Evolutionary conservation across 2,113 vertebrate species (phyloP).

Genomic region (Xiphophorus maculatus): DNA sequence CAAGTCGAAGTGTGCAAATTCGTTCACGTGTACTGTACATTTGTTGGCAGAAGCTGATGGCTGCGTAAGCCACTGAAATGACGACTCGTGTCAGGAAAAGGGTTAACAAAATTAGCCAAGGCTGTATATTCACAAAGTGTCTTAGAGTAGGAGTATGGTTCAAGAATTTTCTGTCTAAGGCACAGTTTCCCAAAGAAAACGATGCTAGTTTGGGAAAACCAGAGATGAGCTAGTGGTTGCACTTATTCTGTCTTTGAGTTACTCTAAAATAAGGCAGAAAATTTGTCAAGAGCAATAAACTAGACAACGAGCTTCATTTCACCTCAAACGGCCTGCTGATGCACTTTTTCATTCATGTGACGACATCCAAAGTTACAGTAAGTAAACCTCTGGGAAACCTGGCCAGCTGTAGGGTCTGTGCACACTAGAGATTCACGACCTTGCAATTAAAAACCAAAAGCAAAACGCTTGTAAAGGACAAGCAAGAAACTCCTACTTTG

Average conservation of each 20-base stretch:
- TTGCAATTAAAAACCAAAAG: slow-evolving; percentile 10
- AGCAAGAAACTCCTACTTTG: slow-evolving; percentile 42
- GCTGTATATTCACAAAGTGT: slow-evolving; percentile 36
- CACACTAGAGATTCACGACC: slow-evolving; percentile 15
- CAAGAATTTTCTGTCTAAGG: slow-evolving; percentile 46
- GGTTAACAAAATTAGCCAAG: slow-evolving; percentile 37
- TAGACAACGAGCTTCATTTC: slow-evolving; percentile 6
- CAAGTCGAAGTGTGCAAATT: slow-evolving; percentile 65
- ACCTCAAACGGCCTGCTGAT: slow-evolving; percentile 2
- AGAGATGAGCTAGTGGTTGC: slow-evolving; percentile 12
- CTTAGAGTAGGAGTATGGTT: slow-evolving; percentile 52
- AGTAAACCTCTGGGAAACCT: slow-evolving; percentile 54
- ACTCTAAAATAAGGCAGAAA: slow-evolving; percentile 26
- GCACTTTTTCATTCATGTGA: slow-evolving; percentile 22
- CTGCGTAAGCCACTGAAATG: slow-evolving; percentile 47
- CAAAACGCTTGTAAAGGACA: slow-evolving; percentile 13
- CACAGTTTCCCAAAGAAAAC: slow-evolving; percentile 57
- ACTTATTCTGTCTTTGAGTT: slow-evolving; percentile 19
- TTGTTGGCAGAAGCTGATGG: slow-evolving; percentile 71
- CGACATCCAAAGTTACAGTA: slow-evolving; percentile 16
- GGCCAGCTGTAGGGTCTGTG: slow-evolving; percentile 27
- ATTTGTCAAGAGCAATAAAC: slow-evolving; percentile 11
- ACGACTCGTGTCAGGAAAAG: slow-evolving; percentile 25
- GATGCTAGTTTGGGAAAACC: slow-evolving; percentile 18
- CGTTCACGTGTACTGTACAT: slow-evolving; percentile 65